phyloP scores from a whole-genome alignment of 2,113 vertebrate genomes.

The Cyphomyrus discorhynchus region DNA sequence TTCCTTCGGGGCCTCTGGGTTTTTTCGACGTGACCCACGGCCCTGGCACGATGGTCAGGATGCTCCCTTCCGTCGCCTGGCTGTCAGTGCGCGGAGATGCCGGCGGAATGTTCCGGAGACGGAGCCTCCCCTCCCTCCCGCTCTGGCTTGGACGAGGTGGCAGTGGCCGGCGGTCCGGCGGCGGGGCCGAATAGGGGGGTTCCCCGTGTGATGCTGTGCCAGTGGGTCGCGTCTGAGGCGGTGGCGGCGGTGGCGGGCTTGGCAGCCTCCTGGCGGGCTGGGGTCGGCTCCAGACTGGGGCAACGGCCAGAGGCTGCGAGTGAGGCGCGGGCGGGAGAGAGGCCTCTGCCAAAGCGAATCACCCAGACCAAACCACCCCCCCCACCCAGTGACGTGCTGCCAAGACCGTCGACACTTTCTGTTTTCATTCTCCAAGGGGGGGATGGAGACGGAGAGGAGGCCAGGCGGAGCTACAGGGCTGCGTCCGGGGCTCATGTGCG shows the following conservation, averaged over 20 bases:
- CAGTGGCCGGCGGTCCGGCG: background rate
- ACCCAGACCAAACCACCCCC: conserved; percentile 73
- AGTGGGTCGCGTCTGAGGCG: conserved; percentile 23
- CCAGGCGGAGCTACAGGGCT: conserved; percentile 20
- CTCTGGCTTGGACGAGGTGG: background rate
- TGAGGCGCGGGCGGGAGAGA: conserved; percentile 37
- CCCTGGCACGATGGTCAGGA: background rate
- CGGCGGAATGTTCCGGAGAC: background rate
- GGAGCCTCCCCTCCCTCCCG: background rate
- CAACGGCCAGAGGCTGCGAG: conserved; percentile 71
- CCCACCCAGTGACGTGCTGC: conserved; percentile 62
- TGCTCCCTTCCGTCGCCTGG: background rate
- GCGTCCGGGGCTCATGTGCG: conserved; percentile 19
- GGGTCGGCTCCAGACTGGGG: conserved; percentile 38
- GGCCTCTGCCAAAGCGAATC: conserved; percentile 80
- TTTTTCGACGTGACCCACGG: background rate
- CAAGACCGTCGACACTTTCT: conserved; percentile 80
- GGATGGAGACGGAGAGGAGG: background rate
- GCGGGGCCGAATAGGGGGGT: conserved; percentile 11
- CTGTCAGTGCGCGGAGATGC: conserved; percentile 4
- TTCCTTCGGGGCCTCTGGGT: background rate
- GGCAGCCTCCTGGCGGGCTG: conserved; percentile 57
- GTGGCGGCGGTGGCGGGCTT: conserved; percentile 47
- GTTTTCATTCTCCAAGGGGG: conserved; percentile 52
- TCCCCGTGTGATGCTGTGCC: conserved; percentile 21